Conservation (phyloP, 2,888 invertebrate species). For the Asteroscopus sphinx region DNA sequence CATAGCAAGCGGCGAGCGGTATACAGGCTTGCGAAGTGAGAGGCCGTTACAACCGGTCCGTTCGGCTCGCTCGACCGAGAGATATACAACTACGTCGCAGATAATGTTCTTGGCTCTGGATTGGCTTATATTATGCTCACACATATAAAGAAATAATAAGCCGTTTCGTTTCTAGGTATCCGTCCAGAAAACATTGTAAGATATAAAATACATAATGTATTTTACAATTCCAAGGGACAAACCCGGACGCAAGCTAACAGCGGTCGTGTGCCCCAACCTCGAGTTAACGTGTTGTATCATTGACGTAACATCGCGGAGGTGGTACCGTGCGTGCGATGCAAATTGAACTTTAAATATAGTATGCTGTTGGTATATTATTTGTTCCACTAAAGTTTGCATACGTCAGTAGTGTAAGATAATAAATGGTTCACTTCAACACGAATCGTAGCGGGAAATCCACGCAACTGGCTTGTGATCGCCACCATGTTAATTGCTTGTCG, state of each 20-base stretch:
- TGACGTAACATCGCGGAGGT: conserved; percentile 87
- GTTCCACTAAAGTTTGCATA: conserved; percentile 67
- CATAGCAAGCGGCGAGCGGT: conserved; percentile 83
- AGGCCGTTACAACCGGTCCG: conserved; percentile 88
- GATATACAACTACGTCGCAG: conserved; percentile 77
- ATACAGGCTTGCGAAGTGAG: conserved; percentile 88
- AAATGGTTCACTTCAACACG: conserved; percentile 87
- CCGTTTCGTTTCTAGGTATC: conserved; percentile 68
- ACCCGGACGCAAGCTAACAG: conserved; percentile 86
- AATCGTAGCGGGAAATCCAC: conserved; percentile 88
- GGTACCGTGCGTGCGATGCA: conserved; percentile 70
- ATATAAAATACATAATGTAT: conserved; percentile 55
- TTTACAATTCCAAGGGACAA: conserved; percentile 76
- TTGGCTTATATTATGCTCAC: conserved; percentile 58
- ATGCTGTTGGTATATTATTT: conserved; percentile 68
- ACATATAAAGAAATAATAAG: conserved; percentile 64
- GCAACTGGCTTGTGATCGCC: conserved; percentile 86
- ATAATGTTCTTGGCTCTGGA: conserved; percentile 65
- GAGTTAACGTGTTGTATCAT: conserved; percentile 87
- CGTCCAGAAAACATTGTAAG: conserved; percentile 57
- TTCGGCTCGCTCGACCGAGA: conserved; percentile 82
- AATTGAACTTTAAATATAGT: conserved; percentile 77
- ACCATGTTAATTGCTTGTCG: conserved; percentile 81
- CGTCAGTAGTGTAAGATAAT: conserved; percentile 86
- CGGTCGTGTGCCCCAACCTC: conserved; percentile 82